These are phyloP conservation scores for Eudyptes chrysolophus DNA, from an alignment of 2,113 vertebrate genomes.

Conservation along the genomic window DNA sequence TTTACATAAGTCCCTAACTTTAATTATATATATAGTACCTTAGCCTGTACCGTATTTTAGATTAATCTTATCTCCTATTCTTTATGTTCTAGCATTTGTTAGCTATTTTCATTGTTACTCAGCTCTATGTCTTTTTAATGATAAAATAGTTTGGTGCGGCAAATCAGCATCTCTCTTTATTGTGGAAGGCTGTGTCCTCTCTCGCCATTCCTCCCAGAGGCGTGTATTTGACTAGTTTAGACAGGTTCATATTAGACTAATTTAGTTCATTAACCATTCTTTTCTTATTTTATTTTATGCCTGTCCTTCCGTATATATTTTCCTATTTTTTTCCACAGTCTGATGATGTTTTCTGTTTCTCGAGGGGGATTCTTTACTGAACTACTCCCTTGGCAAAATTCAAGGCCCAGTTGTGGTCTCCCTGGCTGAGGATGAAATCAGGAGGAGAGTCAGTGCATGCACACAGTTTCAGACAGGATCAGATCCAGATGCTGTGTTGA, in stretches of 20 bases:
- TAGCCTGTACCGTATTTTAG: not conserved
- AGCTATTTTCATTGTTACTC: not conserved
- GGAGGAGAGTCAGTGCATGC: not conserved
- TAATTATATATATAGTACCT: not conserved
- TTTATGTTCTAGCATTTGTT: not conserved
- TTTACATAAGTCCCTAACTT: not conserved
- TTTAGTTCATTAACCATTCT: not conserved
- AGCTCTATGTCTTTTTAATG: not conserved
- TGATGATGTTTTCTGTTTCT: not conserved
- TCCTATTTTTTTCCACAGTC: not conserved
- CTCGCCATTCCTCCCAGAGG: not conserved
- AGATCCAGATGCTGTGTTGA: not conserved
- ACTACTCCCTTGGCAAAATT: not conserved
- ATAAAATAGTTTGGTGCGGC: not conserved
- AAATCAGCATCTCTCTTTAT: not conserved
- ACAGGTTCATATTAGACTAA: not conserved
- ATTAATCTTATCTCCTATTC: not conserved
- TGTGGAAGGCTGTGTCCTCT: not conserved
- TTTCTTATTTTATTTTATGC: not conserved
- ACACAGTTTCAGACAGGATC: not conserved
- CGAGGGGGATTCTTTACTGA: not conserved
- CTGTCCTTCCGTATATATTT: not conserved
- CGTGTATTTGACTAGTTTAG: not conserved
- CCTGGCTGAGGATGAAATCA: not conserved
- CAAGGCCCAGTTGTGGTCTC: not conserved